Evolutionary conservation across 2,797 vertebrate species (phyloP).

Genomic region (Pangasius krempfi): DNA sequence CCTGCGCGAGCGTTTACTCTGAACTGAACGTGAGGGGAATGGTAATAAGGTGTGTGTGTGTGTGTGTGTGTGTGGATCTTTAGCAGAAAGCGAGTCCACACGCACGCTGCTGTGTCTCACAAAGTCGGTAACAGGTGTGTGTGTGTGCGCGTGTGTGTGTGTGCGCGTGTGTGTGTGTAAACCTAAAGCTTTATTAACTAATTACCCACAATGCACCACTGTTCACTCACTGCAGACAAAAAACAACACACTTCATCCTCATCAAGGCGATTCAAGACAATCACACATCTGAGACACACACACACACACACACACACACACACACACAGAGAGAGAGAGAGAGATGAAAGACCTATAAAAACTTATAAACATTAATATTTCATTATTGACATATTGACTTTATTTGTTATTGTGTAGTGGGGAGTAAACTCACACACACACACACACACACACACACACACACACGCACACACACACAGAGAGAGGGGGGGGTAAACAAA

Average conservation of each 20-base stretch:
- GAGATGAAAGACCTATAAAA: not conserved
- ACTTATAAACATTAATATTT: not conserved
- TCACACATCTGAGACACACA: not conserved
- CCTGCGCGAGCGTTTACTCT: conserved; percentile 3
- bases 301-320: too few species aligned
- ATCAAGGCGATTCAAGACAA: not conserved
- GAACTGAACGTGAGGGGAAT: conserved; percentile 16
- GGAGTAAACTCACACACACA: too few species aligned
- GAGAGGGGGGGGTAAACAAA: not conserved
- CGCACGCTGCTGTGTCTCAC: not conserved
- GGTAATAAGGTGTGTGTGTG: not conserved
- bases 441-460: too few species aligned
- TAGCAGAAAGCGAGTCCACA: not conserved
- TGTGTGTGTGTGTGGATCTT: not conserved
- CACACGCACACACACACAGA: not conserved
- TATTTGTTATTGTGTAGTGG: not conserved
- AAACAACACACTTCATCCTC: not conserved
- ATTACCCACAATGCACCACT: conserved; percentile 9
- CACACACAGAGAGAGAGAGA: conserved; percentile 11
- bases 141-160: conserved; percentile 11
- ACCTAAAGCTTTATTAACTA: conserved; percentile 5
- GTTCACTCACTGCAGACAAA: not conserved
- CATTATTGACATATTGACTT: not conserved
- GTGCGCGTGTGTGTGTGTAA: not conserved
- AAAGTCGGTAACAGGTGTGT: conserved; percentile 21